These are phyloP conservation scores for Holacanthella duospinosa DNA, from an alignment of 2,888 invertebrate species.

Conservation along the genomic window DNA sequence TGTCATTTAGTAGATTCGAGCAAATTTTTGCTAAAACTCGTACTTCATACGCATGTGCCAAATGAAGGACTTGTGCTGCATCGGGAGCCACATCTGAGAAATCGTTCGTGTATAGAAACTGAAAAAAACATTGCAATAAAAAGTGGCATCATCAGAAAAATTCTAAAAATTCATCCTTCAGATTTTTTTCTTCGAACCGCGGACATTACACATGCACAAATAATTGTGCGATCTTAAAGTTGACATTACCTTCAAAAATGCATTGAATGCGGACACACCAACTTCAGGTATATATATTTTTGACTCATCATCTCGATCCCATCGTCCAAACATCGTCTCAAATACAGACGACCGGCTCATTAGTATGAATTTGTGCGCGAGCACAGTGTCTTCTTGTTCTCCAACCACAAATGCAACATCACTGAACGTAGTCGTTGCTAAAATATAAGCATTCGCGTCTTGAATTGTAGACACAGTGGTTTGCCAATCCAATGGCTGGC, in stretches of 20 bases:
- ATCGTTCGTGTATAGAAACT: slow-evolving; percentile 3
- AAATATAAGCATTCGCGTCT: neutral
- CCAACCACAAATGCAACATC: slow-evolving; percentile 1
- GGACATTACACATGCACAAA: no score
- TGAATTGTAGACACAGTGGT: slow-evolving; percentile 4
- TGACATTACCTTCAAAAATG: neutral
- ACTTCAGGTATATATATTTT: neutral
- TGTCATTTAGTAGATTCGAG: neutral
- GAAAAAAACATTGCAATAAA: no score
- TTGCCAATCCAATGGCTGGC: neutral
- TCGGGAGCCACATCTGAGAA: neutral
- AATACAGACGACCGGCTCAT: slow-evolving; percentile 2
- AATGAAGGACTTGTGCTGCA: slow-evolving; percentile 1
- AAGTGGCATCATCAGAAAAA: no score
- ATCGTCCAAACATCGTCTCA: neutral
- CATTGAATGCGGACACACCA: neutral
- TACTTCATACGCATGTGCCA: neutral
- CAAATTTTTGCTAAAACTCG: neutral
- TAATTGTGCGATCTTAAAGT: no score
- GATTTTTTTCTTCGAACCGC: no score
- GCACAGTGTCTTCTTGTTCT: neutral
- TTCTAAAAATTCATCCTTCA: no score
- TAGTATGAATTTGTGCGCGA: neutral
- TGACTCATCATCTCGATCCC: neutral
- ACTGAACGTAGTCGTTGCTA: neutral